These are phyloP conservation scores for Myotis davidii DNA, from an alignment of 2,113 vertebrate species.

Conservation along the genomic window DNA sequence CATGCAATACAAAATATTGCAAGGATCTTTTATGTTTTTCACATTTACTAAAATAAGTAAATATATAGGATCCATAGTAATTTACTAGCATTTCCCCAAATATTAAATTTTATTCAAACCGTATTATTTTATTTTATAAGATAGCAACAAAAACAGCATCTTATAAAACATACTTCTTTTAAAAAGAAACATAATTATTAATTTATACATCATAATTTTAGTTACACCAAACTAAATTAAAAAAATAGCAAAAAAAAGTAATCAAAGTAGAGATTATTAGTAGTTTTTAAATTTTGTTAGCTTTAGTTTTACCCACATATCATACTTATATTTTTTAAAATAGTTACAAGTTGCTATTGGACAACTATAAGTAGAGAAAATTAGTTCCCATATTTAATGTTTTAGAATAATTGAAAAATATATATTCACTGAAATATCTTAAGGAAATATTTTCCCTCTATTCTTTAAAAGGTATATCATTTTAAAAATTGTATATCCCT, in stretches of 20 bases:
- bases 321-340: conserved; percentile 15
- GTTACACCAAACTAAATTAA: background rate
- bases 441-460: background rate
- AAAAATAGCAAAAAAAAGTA: background rate
- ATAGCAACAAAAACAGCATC: background rate
- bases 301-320: background rate
- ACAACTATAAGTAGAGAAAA: conserved; percentile 46
- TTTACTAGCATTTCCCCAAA: background rate
- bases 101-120: background rate
- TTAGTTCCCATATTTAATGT: background rate
- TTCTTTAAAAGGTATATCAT: background rate
- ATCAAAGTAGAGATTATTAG: background rate
- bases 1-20: background rate
- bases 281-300: background rate
- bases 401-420: conserved; percentile 16
- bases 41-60: background rate
- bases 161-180: background rate
- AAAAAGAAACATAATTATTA: background rate
- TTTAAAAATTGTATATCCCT: background rate
- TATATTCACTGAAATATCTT: background rate
- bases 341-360: conserved; percentile 7
- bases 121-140: background rate
- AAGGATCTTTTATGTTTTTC: background rate
- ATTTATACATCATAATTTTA: background rate
- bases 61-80: background rate